Base-by-base conservation (phyloP, 1,140 invertebrate genomes). In the Philaenus spumarius region DNA sequence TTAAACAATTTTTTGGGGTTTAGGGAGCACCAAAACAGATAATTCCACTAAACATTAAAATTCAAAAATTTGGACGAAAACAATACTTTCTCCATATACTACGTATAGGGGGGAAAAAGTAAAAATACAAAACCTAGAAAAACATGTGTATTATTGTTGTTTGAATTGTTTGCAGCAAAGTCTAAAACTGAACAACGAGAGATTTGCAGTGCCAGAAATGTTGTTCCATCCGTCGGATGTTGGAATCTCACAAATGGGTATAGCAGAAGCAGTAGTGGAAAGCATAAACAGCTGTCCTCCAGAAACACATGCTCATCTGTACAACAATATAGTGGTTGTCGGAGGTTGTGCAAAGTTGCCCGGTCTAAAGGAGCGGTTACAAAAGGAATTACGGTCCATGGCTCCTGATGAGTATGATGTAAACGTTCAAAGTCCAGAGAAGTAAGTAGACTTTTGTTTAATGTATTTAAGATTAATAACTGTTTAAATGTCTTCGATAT, bases 201-300 rank as follows among this genome's bases (percentile, higher is more conserved):
- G 92, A 50, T 97, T 98, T 73, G 77, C 87, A 0, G 86, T 98
- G 43, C 95, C 97, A 0, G 97, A 99, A 77, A 75, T 98, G 17
- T 74, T 99, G 7, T 98, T 99, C 72, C 82, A 90, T 71, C 97
- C 97, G 0, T 93, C 89, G 0, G 95, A 98, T 77, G 86, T 99
- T 53, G 94, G 94, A 2, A 90, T 99, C 48, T 79, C 85, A 45
- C 89, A 96, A 75, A 94, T 95, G 84, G 97, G 97, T 5, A 89
- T 99, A 61, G 77, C 89, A 0, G 95, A 99, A 78, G 86, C 90
- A 12, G 85, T 98, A 43, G 81, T 88, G 30, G 77, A 90, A 66
- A 80, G 82, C 9, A 80, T 95, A 6, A 78, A 83, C 61, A 68
- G 74, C 0, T 90, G 89, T 66, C 84, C 89, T 0, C 79, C 85